Evolutionary conservation across 2,888 invertebrate species (phyloP), one percentile per base, ranked within the genome.

Genomic region (Athalia cordata): DNA sequence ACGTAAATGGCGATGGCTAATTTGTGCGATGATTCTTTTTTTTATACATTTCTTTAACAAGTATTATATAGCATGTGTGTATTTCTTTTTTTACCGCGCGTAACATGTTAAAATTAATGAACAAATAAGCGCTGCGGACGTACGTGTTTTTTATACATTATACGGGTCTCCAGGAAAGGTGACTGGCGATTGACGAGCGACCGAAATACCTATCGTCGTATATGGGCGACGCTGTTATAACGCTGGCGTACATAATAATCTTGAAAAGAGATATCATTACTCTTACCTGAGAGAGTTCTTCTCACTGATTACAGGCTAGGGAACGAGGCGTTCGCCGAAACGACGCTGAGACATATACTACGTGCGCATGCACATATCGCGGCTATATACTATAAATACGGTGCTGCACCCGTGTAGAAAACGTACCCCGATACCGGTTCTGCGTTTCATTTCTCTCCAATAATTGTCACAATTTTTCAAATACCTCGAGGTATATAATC

Each of bases 211-310:
- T 29, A 29, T 15, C 68, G 29, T 66, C 66, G 13, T 66, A 66
- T 13, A 49, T 15, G 66, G 29, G 49, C n/a, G 49, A 49, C 66
- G 49, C 47, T 47, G 29, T 66, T 5, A n/a, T 49, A n/a, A 1
- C 52, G 43, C 61, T 15, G 55, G 5, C 43, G 43, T 15, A 64
- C 11, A 68, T 67, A 52, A 68, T 43, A 68, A 68, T 52, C 29
- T 68, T 52, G 52, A 55, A 68, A 55, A 43, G 52, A 29, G 50
- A 68, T 64, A 50, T 68, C 52, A 52, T 68, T 68, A 68, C 68
- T 29, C 52, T 49, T 5, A 61, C 13, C n/a, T 13, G 61, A 13
- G 52, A 52, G 52, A 68, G 68, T 68, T 68, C 55, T 68, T 43
- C 43, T 68, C 8, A 9, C 7, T 68, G 68, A 68, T 68, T 68